Conservation (phyloP, 1,140 invertebrate genomes). For the Mactra quadrangularis region DNA sequence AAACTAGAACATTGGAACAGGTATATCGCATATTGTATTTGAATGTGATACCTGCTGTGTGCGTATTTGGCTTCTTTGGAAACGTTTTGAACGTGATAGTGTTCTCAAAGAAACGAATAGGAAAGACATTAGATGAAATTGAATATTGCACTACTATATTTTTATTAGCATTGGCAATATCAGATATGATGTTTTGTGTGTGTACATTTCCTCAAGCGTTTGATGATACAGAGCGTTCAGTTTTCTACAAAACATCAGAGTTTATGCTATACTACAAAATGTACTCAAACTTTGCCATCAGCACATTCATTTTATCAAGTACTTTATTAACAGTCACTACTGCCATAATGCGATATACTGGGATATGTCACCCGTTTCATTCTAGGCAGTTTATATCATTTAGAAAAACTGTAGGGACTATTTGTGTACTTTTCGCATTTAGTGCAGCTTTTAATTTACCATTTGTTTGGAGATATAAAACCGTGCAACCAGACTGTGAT, state of each 20-base stretch:
- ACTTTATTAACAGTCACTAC: conserved; percentile 76
- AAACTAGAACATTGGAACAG: conserved; percentile 24
- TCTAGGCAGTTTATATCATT: conserved; percentile 73
- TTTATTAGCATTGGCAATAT: conserved; percentile 72
- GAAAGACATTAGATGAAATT: conserved; percentile 68
- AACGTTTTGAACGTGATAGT: conserved; percentile 76
- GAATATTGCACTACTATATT: conserved; percentile 75
- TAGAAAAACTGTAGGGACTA: conserved; percentile 65
- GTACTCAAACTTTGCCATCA: conserved; percentile 75
- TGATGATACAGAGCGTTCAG: conserved; percentile 24
- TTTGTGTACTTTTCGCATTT: conserved; percentile 66
- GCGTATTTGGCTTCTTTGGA: conserved; percentile 76
- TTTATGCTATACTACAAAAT: conserved; percentile 74
- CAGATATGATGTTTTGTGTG: conserved; percentile 76
- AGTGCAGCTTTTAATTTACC: conserved; percentile 74
- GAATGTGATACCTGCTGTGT: conserved; percentile 73
- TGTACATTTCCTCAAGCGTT: conserved; percentile 75
- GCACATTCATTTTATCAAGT: conserved; percentile 77
- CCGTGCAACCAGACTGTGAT: too few species aligned
- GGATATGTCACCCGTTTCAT: conserved; percentile 77
- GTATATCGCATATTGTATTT: conserved; percentile 67
- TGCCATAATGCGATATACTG: conserved; percentile 76
- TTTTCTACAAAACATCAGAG: conserved; percentile 57
- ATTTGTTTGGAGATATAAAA: conserved; percentile 69
- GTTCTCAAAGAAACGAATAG: conserved; percentile 71